A percentile compares a stretch with the other conserved stretches of the same genome.
These are phyloP conservation scores for Pangasius macronema DNA, from an alignment of 2,797 vertebrate species.

Conservation along the genomic window DNA sequence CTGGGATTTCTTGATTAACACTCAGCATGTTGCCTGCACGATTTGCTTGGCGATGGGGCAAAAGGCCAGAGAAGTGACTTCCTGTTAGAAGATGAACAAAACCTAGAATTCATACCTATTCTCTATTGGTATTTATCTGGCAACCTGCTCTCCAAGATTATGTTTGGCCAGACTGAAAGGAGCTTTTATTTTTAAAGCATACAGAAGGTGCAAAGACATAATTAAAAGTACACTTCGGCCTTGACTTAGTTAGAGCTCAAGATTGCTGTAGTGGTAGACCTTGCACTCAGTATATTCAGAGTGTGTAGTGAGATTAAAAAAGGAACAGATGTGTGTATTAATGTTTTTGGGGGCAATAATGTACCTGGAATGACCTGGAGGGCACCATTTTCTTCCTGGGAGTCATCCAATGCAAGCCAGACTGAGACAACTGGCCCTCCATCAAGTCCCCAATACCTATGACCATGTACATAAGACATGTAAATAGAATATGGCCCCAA, in stretches of 20 bases:
- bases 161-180: neutral
- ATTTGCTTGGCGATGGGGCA: constrained; percentile 68
- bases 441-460: constrained; percentile 80
- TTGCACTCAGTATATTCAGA: neutral
- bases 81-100: constrained; percentile 59
- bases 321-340: neutral
- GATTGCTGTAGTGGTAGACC: neutral
- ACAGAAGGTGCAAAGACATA: neutral
- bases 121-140: neutral
- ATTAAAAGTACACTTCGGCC: neutral
- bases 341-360: neutral
- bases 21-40: constrained; percentile 76
- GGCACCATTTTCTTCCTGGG: constrained; percentile 75
- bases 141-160: neutral
- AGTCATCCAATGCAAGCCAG: constrained; percentile 80
- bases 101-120: neutral
- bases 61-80: constrained; percentile 72
- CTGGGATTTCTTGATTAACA: constrained; percentile 82
- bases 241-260: neutral
- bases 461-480: neutral
- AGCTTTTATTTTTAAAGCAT: neutral
- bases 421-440: constrained; percentile 78
- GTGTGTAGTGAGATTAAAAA: neutral
- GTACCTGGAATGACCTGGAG: constrained; percentile 81
- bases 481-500: neutral